phyloP scores from a whole-genome alignment of 2,888 invertebrate genomes.

The Drosophila parthenogenetica region DNA sequence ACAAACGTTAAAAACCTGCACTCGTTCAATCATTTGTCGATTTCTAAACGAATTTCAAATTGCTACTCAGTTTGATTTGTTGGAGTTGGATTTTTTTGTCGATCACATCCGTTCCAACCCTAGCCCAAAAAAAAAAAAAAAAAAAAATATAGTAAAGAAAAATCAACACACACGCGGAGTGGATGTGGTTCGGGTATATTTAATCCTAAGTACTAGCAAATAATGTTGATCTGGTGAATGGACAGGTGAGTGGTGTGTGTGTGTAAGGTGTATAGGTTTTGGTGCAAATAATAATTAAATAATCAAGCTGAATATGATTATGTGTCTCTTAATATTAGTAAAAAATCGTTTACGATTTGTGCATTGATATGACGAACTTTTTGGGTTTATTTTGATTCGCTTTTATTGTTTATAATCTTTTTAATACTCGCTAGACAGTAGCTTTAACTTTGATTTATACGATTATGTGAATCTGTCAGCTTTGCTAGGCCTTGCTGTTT shows the following conservation, averaged over 20 bases:
- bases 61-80: background rate
- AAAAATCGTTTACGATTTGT: conserved; percentile 39
- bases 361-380: conserved; percentile 75
- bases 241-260: conserved; percentile 8
- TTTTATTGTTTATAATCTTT: conserved; percentile 10
- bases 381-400: conserved; percentile 21
- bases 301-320: conserved; percentile 49
- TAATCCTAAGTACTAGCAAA: conserved; percentile 20
- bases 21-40: conserved; percentile 2
- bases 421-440: conserved; percentile 9
- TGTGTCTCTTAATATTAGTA: background rate
- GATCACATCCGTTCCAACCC: conserved; percentile 53
- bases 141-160: background rate
- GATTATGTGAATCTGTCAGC: conserved; percentile 19
- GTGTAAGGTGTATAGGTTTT: conserved; percentile 25
- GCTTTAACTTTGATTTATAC: background rate
- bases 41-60: background rate
- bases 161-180: conserved; percentile 21
- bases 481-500: conserved; percentile 79
- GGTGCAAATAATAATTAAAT: conserved; percentile 62
- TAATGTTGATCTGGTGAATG: conserved; percentile 8
- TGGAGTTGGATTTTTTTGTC: conserved; percentile 26
- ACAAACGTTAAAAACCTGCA: conserved; percentile 38
- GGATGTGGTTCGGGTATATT: conserved; percentile 8
- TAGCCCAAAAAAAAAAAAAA: conserved; percentile 25